These are phyloP conservation scores for Dipodomys merriami DNA, from an alignment of 2,113 vertebrate species.

Conservation along the genomic window DNA sequence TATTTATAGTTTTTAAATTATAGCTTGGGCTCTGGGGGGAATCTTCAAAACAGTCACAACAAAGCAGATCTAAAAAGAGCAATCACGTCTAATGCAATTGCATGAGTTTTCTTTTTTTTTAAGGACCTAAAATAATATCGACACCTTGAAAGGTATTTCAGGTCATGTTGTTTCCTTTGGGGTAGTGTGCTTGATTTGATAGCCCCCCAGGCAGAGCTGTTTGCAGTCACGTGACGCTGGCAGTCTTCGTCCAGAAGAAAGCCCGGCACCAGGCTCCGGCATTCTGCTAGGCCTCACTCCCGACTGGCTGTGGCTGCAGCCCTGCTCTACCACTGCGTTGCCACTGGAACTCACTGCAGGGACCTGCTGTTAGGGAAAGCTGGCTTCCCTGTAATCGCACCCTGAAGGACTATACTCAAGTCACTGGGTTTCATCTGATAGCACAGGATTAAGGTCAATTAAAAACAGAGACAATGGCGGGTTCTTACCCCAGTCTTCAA, in stretches of 20 bases:
- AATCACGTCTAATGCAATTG: not conserved
- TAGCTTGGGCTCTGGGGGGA: not conserved
- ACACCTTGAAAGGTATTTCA: conserved; percentile 23
- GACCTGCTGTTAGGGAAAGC: not conserved
- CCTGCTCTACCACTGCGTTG: not conserved
- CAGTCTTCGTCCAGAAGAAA: not conserved
- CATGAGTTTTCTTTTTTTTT: not conserved
- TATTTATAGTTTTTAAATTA: not conserved
- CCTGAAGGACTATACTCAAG: not conserved
- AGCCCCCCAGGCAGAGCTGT: not conserved
- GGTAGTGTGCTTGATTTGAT: not conserved
- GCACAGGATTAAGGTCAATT: not conserved
- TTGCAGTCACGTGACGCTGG: not conserved
- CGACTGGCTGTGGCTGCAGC: not conserved
- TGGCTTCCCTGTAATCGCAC: not conserved
- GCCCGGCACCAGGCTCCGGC: fast-evolving
- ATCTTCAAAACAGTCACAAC: not conserved
- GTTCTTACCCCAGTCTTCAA: conserved; percentile 72
- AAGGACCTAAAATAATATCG: not conserved
- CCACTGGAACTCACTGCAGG: not conserved
- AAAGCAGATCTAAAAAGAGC: conserved; percentile 5
- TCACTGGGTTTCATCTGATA: not conserved
- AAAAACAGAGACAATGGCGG: not conserved
- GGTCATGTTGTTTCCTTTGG: not conserved
- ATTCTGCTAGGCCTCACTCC: not conserved